phyloP scores from a whole-genome alignment of 2,797 vertebrate species.

The Brachymystax lenok region DNA sequence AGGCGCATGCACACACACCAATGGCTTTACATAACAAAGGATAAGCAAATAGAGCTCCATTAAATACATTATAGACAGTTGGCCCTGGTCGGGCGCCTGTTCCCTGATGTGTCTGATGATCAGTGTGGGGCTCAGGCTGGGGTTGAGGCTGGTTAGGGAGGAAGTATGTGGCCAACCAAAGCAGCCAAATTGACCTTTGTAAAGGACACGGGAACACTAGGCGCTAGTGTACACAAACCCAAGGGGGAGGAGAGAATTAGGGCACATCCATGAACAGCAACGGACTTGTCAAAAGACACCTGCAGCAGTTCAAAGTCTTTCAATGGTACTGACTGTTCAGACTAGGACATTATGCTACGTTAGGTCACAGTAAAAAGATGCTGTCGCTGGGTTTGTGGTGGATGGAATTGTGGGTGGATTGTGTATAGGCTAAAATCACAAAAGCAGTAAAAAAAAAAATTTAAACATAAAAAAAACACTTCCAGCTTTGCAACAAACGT shows the following conservation, averaged over 20 bases:
- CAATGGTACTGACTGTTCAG: background rate
- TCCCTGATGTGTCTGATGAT: background rate
- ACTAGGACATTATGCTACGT: conserved; percentile 3
- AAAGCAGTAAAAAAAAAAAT: background rate
- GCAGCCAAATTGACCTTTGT: conserved; percentile 12
- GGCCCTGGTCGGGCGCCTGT: background rate
- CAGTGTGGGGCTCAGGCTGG: background rate
- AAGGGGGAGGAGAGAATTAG: conserved; percentile 5
- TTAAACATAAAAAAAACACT: background rate
- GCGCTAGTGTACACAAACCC: conserved; percentile 5
- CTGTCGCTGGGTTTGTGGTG: background rate
- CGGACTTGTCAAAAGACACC: conserved; percentile 9
- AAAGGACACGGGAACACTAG: conserved; percentile 4
- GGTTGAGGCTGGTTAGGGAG: background rate
- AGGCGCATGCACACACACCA: conserved; percentile 14
- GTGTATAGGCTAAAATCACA: background rate
- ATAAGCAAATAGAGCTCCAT: conserved; percentile 2
- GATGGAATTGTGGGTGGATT: background rate
- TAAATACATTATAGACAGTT: background rate
- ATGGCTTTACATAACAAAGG: background rate
- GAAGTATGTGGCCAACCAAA: conserved; percentile 5
- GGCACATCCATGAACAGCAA: conserved; percentile 5
- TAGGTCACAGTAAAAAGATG: background rate
- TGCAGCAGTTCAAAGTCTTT: conserved; percentile 13
- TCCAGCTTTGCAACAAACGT: background rate